A percentile compares a stretch with the other conserved stretches of the same genome.
These are phyloP conservation scores for Cerastis leucographa DNA, from an alignment of 2,888 invertebrate genomes.

Conservation along the genomic window DNA sequence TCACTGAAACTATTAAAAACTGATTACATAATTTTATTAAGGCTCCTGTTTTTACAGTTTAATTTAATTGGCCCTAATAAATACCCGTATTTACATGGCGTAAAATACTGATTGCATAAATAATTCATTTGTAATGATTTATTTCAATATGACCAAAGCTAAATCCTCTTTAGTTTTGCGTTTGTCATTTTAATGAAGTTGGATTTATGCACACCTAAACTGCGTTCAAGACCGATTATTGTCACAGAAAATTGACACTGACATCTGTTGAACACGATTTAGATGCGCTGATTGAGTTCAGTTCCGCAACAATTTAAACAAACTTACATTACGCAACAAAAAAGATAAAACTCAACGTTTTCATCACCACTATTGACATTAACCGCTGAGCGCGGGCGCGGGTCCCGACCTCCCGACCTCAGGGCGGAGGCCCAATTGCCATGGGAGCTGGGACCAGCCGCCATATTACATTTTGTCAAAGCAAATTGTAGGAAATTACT, in stretches of 20 bases:
- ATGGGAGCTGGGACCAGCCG: constrained; percentile 75
- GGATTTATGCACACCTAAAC: background rate
- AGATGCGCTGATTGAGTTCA: background rate
- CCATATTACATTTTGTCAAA: constrained; percentile 42
- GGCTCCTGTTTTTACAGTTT: too few species aligned
- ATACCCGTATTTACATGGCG: too few species aligned
- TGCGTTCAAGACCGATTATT: background rate
- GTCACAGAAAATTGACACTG: background rate
- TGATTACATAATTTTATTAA: too few species aligned
- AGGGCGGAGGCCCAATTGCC: constrained; percentile 76
- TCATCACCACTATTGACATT: constrained; percentile 61
- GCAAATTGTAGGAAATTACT: constrained; percentile 58
- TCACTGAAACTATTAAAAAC: too few species aligned
- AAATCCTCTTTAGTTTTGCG: too few species aligned
- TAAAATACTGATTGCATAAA: too few species aligned
- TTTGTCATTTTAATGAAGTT: too few species aligned
- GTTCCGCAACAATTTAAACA: background rate
- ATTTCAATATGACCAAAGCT: too few species aligned
- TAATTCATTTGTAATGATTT: too few species aligned
- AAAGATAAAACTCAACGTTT: background rate
- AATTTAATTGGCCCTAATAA: too few species aligned
- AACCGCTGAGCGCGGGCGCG: constrained; percentile 38
- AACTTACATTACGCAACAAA: background rate
- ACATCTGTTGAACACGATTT: background rate
- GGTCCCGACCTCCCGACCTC: constrained; percentile 76